Conservation (phyloP, 2,113 vertebrate species). For the Puffinus mauretanicus region DNA sequence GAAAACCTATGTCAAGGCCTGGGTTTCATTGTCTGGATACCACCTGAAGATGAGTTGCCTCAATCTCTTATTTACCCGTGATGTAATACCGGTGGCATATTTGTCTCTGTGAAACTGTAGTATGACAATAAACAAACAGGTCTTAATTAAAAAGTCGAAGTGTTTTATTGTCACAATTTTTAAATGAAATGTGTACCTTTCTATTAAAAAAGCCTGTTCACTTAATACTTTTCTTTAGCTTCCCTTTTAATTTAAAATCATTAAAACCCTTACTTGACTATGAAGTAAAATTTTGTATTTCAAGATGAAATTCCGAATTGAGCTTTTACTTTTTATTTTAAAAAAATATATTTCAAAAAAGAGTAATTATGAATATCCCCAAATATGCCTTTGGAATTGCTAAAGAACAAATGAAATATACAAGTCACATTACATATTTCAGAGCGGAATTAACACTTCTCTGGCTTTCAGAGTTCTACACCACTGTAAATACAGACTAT, state of each 20-base stretch:
- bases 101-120: not conserved
- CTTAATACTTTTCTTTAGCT: not conserved
- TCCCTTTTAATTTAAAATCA: not conserved
- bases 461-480: not conserved
- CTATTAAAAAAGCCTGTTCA: not conserved
- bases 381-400: not conserved
- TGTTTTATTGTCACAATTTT: not conserved
- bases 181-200: not conserved
- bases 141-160: not conserved
- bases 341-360: not conserved
- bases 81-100: not conserved
- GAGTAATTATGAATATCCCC: not conserved
- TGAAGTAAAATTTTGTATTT: not conserved
- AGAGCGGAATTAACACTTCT: not conserved
- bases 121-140: not conserved
- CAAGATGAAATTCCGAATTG: not conserved
- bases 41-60: not conserved
- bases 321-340: not conserved
- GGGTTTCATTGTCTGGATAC: not conserved
- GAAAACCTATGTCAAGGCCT: not conserved
- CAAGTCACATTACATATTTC: rapidly evolving
- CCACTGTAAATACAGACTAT: not conserved
- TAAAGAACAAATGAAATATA: not conserved
- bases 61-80: not conserved
- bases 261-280: not conserved